A percentile compares a stretch with the other conserved stretches of the same genome.
phyloP scores from a whole-genome alignment of 2,888 invertebrate genomes.

The Ophraella communa region DNA sequence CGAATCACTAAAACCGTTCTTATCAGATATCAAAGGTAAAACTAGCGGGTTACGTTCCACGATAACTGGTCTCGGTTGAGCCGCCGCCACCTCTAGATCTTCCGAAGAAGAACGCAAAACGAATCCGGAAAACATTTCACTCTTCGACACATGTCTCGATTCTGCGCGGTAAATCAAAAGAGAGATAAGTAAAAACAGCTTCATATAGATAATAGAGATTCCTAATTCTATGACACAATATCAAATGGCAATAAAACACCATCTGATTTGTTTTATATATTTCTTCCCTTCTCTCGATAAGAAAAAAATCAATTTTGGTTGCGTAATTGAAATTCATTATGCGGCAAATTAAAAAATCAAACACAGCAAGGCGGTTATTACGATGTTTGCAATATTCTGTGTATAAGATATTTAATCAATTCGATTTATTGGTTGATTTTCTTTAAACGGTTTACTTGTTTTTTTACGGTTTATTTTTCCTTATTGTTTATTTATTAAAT shows the following conservation, averaged over 20 bases:
- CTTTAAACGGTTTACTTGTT: constrained; percentile 26
- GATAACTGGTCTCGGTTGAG: constrained; percentile 47
- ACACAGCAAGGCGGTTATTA: constrained; percentile 43
- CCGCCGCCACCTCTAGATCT: constrained; percentile 45
- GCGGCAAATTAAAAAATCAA: constrained; percentile 43
- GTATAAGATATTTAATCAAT: constrained; percentile 44
- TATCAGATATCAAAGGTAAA: constrained; percentile 42
- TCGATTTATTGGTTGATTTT: constrained; percentile 40
- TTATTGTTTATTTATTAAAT: constrained; percentile 41
- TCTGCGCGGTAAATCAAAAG: background rate
- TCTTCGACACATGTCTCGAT: constrained; percentile 15
- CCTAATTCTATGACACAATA: constrained; percentile 16
- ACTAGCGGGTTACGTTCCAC: constrained; percentile 38
- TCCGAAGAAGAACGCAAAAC: constrained; percentile 15
- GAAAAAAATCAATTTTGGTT: constrained; percentile 37
- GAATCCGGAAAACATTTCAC: constrained; percentile 18
- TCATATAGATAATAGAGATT: constrained; percentile 11
- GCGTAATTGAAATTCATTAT: constrained; percentile 42
- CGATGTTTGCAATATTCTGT: constrained; percentile 36
- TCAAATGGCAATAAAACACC: constrained; percentile 15
- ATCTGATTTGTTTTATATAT: constrained; percentile 33
- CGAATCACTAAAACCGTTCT: constrained; percentile 25
- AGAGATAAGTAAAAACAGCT: constrained; percentile 7
- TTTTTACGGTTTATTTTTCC: constrained; percentile 39
- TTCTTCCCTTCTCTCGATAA: constrained; percentile 28